These are phyloP conservation scores for Hydrotaea diabolus DNA, from an alignment of 2,888 invertebrate species.

Conservation along the genomic window DNA sequence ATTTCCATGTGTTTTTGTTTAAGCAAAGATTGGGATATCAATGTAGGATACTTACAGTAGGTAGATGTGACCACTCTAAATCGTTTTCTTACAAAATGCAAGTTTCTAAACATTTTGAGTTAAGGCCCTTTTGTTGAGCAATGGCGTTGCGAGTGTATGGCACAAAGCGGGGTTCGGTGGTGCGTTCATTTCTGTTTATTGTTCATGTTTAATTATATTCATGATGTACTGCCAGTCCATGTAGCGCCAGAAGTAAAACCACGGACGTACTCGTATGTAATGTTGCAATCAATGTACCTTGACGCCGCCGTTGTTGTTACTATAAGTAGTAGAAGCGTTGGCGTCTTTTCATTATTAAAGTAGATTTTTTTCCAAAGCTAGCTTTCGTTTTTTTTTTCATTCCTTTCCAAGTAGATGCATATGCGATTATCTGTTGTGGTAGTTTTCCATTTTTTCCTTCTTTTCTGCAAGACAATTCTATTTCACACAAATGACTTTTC, in stretches of 20 bases:
- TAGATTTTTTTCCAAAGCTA: background rate
- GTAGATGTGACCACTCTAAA: too few relatives aligned
- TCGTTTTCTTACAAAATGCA: too few relatives aligned
- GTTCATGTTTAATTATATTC: constrained; percentile 30
- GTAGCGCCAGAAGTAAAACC: too few relatives aligned
- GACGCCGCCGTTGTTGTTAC: background rate
- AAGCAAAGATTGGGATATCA: too few relatives aligned
- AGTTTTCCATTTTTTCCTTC: background rate
- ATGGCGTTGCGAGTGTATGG: background rate
- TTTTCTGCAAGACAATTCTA: background rate
- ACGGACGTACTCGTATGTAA: too few relatives aligned
- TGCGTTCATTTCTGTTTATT: background rate
- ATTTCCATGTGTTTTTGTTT: too few relatives aligned
- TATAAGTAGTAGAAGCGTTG: too few relatives aligned
- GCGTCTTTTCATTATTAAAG: background rate
- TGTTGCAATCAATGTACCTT: background rate
- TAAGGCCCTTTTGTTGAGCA: too few relatives aligned
- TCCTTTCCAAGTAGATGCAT: background rate
- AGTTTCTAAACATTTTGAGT: too few relatives aligned
- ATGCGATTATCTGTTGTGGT: background rate
- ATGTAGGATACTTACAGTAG: too few relatives aligned
- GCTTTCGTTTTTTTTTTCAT: background rate
- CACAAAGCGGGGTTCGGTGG: background rate
- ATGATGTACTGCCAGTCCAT: constrained; percentile 6
- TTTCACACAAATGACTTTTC: background rate